phyloP scores from a whole-genome alignment of 2,888 invertebrate species.

The Neoascia interrupta region DNA sequence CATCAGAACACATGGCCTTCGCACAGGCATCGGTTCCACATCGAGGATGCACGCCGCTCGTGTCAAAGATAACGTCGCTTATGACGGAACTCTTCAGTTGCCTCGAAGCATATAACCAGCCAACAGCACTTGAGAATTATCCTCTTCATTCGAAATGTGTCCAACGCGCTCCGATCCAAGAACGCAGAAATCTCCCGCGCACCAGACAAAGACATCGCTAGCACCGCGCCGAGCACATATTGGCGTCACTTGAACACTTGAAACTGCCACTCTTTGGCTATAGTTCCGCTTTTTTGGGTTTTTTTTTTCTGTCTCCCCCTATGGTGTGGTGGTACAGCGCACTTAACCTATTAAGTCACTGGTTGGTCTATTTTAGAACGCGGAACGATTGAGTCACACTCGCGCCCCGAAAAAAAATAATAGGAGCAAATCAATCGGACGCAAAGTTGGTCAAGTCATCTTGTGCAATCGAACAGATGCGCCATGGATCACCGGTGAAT shows the following conservation, averaged over 20 bases:
- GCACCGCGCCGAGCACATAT: conserved; percentile 5
- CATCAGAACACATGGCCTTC: conserved; percentile 49
- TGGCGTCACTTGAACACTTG: conserved; percentile 68
- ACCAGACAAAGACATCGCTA: conserved; percentile 70
- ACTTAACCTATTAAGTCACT: conserved; percentile 62
- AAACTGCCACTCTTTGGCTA: conserved; percentile 68
- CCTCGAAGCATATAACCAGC: conserved; percentile 19
- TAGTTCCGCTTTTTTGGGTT: conserved; percentile 55
- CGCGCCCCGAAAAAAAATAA: not conserved
- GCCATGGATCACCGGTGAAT: not conserved
- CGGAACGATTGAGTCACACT: conserved; percentile 16
- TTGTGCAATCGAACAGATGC: conserved; percentile 9
- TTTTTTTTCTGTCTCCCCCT: conserved; percentile 2
- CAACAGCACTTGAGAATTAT: conserved; percentile 27
- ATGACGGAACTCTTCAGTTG: conserved; percentile 65
- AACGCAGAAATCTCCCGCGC: conserved; percentile 35
- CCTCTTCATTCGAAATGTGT: conserved; percentile 60
- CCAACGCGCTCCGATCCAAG: conserved; percentile 33
- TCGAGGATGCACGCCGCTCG: conserved; percentile 24
- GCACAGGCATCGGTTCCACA: not conserved
- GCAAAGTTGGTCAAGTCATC: conserved; percentile 42
- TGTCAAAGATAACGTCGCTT: conserved; percentile 65
- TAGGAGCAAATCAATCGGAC: conserved; percentile 7
- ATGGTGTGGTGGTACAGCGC: conserved; percentile 27
- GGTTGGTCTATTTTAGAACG: conserved; percentile 35